These are phyloP conservation scores for Peromyscus melanophrys DNA, from an alignment of 2,797 vertebrate species.

Conservation along the genomic window DNA sequence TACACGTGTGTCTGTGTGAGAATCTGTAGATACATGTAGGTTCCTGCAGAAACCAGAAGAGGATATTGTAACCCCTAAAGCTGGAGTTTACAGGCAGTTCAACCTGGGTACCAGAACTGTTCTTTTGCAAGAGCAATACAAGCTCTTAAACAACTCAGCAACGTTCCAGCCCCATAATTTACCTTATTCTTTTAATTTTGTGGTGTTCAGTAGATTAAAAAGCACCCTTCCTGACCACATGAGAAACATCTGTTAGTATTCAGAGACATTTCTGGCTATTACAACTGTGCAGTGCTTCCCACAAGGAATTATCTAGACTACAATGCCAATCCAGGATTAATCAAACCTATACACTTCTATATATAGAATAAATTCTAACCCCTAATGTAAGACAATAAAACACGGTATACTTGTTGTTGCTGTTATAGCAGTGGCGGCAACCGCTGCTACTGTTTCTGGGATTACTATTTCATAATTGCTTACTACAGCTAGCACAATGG, in stretches of 20 bases:
- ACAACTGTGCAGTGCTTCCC: not conserved
- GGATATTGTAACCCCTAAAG: not conserved
- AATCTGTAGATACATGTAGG: not conserved
- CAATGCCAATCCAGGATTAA: constrained; percentile 30
- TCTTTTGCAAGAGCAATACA: not conserved
- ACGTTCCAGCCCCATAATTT: not conserved
- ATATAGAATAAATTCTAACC: constrained; percentile 23
- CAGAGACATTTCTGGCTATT: constrained; percentile 10
- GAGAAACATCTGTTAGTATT: not conserved
- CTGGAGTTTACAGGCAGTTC: not conserved
- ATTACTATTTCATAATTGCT: too few relatives aligned
- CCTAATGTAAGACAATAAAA: not conserved
- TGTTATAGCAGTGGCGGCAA: too few relatives aligned
- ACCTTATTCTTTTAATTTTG: not conserved
- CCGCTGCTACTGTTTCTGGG: too few relatives aligned
- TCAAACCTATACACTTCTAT: not conserved
- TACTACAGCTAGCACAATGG: too few relatives aligned
- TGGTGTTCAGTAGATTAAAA: not conserved
- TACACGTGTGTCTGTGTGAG: not conserved
- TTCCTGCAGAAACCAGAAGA: not conserved
- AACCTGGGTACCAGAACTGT: not conserved
- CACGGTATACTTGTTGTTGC: too few relatives aligned
- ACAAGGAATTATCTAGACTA: constrained; percentile 28
- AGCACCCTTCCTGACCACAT: not conserved
- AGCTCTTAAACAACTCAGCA: not conserved